Conservation (phyloP, 2,797 vertebrate genomes). For the Nyctalus aviator region DNA sequence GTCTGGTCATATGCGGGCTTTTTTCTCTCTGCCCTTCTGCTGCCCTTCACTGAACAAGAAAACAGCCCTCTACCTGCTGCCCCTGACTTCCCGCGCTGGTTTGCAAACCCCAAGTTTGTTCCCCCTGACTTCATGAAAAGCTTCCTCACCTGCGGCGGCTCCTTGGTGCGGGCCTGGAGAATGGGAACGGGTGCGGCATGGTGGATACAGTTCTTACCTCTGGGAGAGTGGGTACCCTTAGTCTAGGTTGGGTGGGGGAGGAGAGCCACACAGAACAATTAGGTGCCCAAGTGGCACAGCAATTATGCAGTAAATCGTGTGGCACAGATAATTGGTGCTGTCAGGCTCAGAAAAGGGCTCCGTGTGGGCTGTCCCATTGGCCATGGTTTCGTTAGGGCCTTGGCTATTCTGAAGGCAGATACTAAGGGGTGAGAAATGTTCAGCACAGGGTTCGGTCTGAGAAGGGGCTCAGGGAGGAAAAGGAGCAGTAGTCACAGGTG, state of each 20-base stretch:
- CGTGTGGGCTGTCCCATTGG: neutral
- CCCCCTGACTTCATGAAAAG: neutral
- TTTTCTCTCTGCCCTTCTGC: neutral
- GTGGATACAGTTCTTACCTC: neutral
- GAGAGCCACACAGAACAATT: too few relatives aligned
- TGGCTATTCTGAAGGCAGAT: neutral
- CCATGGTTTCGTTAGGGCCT: neutral
- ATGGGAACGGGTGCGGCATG: neutral
- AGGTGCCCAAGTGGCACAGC: neutral
- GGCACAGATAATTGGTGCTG: neutral
- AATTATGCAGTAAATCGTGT: neutral
- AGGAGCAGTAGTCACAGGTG: neutral
- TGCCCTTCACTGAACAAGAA: neutral
- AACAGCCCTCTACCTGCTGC: neutral
- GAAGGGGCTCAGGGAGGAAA: neutral
- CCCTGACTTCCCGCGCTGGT: neutral
- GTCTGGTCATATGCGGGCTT: neutral
- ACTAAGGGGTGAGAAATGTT: neutral
- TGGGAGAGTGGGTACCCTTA: neutral
- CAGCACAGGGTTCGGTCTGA: neutral
- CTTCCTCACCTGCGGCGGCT: neutral
- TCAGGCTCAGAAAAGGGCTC: neutral
- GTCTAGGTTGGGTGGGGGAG: neutral
- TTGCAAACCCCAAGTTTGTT: neutral
- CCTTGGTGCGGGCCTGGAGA: neutral